Evolutionary conservation across 2,888 invertebrate genomes (phyloP).

Genomic region (Gastrophysa polygoni): DNA sequence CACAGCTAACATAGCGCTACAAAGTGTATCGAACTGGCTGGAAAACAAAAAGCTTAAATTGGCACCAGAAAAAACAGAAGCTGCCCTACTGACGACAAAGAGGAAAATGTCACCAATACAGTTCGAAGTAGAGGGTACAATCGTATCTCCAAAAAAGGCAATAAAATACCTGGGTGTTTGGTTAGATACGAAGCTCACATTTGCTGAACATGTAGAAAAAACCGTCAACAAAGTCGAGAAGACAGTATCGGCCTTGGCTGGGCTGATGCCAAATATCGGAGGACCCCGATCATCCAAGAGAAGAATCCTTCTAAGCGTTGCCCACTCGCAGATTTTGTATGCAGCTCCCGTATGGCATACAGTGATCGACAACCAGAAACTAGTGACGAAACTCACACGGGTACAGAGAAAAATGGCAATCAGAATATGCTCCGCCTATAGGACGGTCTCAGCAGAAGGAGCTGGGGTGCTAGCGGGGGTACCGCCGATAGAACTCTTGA

Average conservation of each 20-base stretch:
- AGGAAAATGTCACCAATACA: conserved; percentile 1
- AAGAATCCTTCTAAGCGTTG: conserved; percentile 13
- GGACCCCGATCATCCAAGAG: conserved; percentile 18
- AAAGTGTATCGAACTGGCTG: too few species aligned
- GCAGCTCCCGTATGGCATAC: not conserved
- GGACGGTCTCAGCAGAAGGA: not conserved
- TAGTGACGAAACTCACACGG: not conserved
- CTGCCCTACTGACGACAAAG: not conserved
- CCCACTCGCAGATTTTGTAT: conserved; percentile 14
- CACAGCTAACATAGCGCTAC: too few species aligned
- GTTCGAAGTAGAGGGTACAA: not conserved
- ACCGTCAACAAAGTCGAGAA: conserved; percentile 7
- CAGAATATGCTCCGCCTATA: not conserved
- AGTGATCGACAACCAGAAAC: not conserved
- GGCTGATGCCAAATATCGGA: conserved; percentile 15
- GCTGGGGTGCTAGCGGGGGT: too few species aligned
- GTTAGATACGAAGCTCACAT: not conserved
- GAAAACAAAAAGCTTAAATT: too few species aligned
- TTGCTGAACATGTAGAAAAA: conserved; percentile 3
- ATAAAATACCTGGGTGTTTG: too few species aligned
- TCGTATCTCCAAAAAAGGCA: not conserved
- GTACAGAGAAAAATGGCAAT: not conserved
- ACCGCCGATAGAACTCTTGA: too few species aligned
- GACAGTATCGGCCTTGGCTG: conserved; percentile 7
- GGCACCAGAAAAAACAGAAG: too few species aligned